Percentiles rank a stretch among this genome's conserved stretches.
phyloP scores from a whole-genome alignment of 2,888 invertebrate species.

The Fabriciana adippe region DNA sequence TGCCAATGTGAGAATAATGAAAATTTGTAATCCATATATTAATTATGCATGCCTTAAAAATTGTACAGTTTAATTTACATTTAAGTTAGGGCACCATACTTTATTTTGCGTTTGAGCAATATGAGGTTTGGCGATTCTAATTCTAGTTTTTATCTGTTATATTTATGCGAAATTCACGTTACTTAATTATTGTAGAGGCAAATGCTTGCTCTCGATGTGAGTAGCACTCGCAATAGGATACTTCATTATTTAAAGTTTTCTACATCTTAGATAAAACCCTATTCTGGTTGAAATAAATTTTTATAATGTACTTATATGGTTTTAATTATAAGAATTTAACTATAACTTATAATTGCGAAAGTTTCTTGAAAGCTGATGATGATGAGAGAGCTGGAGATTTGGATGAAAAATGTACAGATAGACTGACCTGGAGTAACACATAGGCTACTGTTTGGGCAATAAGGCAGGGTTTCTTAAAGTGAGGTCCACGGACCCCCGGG shows the following conservation, averaged over 20 bases:
- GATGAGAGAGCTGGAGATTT: no score
- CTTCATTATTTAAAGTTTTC: slow-evolving; percentile 43
- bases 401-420: no score
- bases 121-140: slow-evolving; percentile 19
- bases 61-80: slow-evolving; percentile 11
- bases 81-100: slow-evolving; percentile 7
- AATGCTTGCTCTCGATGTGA: slow-evolving; percentile 35
- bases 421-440: no score
- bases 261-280: slow-evolving; percentile 56
- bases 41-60: slow-evolving; percentile 10
- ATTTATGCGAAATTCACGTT: slow-evolving; percentile 53
- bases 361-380: background rate
- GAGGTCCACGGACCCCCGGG: no score
- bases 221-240: slow-evolving; percentile 34
- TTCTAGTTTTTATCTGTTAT: slow-evolving; percentile 44
- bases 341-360: background rate
- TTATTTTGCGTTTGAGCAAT: slow-evolving; percentile 20
- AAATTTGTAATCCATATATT: slow-evolving; percentile 1
- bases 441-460: no score
- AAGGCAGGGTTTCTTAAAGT: no score
- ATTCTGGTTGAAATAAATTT: slow-evolving; percentile 75
- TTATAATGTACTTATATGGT: slow-evolving; percentile 61
- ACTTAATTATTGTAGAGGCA: slow-evolving; percentile 59
- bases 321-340: slow-evolving; percentile 33
- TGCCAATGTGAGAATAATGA: slow-evolving; percentile 9